phyloP scores from a whole-genome alignment of 2,888 invertebrate genomes.

The Dermolepida albohirtum region DNA sequence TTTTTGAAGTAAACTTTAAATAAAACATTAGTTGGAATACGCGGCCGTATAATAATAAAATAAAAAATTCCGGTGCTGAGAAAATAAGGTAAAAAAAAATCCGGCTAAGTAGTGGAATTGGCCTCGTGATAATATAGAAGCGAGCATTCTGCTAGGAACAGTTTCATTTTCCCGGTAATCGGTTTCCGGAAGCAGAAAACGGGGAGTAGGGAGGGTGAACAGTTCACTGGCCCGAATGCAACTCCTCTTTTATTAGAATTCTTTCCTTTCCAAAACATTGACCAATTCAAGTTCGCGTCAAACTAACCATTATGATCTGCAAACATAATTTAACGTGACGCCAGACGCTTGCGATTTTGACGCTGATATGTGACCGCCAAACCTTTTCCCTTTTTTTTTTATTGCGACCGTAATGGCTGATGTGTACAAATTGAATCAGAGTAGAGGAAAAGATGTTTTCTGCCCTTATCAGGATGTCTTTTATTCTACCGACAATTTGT shows the following conservation, averaged over 20 bases:
- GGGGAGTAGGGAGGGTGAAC: slow-evolving; percentile 48
- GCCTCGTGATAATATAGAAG: slow-evolving; percentile 43
- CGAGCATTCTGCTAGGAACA: slow-evolving; percentile 52
- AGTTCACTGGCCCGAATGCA: slow-evolving; percentile 56
- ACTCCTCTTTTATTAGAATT: slow-evolving; percentile 62
- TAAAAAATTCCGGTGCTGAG: no score
- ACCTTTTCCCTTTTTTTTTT: no score
- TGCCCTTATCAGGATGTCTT: no score
- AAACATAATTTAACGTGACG: slow-evolving; percentile 52
- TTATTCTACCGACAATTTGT: no score
- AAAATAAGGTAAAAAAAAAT: no score
- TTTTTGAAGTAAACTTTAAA: no score
- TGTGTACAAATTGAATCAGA: no score
- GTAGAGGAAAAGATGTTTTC: no score
- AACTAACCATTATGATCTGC: slow-evolving; percentile 63
- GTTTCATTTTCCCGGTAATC: slow-evolving; percentile 60
- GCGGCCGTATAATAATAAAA: no score
- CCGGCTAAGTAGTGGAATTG: background rate
- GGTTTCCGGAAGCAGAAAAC: slow-evolving; percentile 57
- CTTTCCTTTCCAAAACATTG: slow-evolving; percentile 63
- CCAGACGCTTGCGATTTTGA: slow-evolving; percentile 44
- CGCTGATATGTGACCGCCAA: slow-evolving; percentile 24
- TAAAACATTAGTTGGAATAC: no score
- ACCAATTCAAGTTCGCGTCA: slow-evolving; percentile 61
- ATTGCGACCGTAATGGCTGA: no score